phyloP scores from a whole-genome alignment of 1,140 invertebrate species.

The Cherax destructor region DNA sequence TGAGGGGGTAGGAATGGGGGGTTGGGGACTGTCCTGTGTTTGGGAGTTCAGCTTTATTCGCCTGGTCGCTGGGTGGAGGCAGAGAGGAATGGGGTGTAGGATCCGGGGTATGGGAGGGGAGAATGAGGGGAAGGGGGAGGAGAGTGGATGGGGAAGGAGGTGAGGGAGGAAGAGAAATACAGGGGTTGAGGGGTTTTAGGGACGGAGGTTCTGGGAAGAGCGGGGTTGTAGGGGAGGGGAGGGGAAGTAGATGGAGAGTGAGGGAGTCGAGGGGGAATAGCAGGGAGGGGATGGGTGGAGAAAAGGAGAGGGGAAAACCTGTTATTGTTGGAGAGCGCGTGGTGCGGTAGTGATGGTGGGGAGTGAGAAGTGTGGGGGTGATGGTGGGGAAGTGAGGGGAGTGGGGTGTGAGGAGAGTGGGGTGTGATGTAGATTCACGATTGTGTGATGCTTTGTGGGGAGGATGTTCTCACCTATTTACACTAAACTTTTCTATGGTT shows the following conservation, averaged over 20 bases:
- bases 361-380: not conserved
- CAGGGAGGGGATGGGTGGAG: not conserved
- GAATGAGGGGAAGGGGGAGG: slow-evolving; percentile 6
- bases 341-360: not conserved
- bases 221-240: no score
- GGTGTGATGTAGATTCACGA: not conserved
- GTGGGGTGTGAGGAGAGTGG: not conserved
- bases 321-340: not conserved
- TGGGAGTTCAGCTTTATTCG: slow-evolving; percentile 14
- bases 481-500: no score
- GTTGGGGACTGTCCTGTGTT: slow-evolving; percentile 1
- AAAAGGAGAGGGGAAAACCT: not conserved
- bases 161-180: not conserved
- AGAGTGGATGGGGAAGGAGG: no score
- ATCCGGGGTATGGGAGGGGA: not conserved
- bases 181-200: no score
- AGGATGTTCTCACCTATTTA: no score
- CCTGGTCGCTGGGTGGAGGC: not conserved
- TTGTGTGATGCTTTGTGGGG: no score
- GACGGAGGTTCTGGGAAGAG: no score
- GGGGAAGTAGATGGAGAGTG: no score
- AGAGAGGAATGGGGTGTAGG: not conserved
- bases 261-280: no score
- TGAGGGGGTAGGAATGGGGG: not conserved
- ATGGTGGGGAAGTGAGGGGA: not conserved